Evolutionary conservation across 1,140 invertebrate genomes (phyloP).

Genomic region (Euglossa dilemma): DNA sequence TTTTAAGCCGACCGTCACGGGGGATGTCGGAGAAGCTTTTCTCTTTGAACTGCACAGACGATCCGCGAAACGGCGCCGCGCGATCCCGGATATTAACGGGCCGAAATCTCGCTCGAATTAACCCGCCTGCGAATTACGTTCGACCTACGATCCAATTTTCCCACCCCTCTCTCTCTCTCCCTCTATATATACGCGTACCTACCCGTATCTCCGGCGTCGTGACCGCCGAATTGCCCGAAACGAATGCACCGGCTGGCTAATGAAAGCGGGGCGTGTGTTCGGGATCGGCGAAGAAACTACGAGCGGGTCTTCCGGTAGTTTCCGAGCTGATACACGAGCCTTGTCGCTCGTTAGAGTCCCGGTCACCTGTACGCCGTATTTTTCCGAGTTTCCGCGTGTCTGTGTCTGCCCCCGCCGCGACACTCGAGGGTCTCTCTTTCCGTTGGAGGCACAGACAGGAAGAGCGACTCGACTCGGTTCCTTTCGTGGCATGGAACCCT

Average conservation of each 20-base stretch:
- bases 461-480: conserved; percentile 39
- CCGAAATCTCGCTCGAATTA: background rate
- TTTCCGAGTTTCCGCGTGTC: background rate
- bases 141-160: background rate
- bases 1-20: background rate
- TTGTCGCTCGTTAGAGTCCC: conserved; percentile 16
- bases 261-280: background rate
- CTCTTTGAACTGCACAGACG: background rate
- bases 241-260: background rate
- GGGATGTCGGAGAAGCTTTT: background rate
- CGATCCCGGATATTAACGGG: background rate
- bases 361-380: conserved; percentile 4
- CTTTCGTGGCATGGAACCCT: conserved; percentile 48
- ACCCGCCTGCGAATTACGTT: too few relatives aligned
- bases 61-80: background rate
- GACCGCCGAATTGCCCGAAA: background rate
- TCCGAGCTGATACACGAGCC: background rate
- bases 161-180: background rate
- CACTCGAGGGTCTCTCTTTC: conserved; percentile 27
- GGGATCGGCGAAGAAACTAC: background rate
- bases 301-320: background rate
- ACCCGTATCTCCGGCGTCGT: background rate
- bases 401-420: background rate
- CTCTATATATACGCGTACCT: too few relatives aligned
- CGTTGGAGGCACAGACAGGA: conserved; percentile 36